Conservation (phyloP, 2,888 invertebrate species). For the Aethes cnicana region DNA sequence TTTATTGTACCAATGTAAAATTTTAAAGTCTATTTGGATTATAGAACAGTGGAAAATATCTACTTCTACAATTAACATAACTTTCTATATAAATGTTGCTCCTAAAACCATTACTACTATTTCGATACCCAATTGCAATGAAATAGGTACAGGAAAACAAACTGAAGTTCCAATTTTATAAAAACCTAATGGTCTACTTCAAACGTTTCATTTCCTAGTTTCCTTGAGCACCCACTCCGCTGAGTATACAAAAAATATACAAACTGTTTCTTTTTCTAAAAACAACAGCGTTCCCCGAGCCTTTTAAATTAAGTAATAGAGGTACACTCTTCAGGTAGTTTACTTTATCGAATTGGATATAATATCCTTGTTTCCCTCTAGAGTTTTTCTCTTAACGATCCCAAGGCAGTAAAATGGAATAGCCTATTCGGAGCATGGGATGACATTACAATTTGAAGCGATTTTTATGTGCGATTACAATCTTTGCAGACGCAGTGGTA, state of each 20-base stretch:
- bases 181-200: too few relatives aligned
- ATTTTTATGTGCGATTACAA: slow-evolving; percentile 53
- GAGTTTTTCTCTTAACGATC: slow-evolving; percentile 51
- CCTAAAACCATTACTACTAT: too few relatives aligned
- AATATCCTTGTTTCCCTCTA: slow-evolving; percentile 45
- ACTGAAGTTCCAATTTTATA: too few relatives aligned
- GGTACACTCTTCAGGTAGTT: slow-evolving; percentile 46
- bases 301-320: slow-evolving; percentile 44
- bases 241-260: slow-evolving; percentile 2
- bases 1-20: too few relatives aligned
- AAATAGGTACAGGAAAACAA: too few relatives aligned
- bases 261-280: slow-evolving; percentile 4
- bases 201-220: background rate
- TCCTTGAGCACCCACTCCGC: background rate
- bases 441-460: slow-evolving; percentile 57
- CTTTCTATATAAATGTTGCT: too few relatives aligned
- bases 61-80: too few relatives aligned
- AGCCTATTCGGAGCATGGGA: slow-evolving; percentile 59
- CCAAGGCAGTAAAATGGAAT: slow-evolving; percentile 59
- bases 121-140: too few relatives aligned
- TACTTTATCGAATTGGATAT: slow-evolving; percentile 43
- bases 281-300: slow-evolving; percentile 32
- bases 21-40: too few relatives aligned
- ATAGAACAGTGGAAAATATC: too few relatives aligned
- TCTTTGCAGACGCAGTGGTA: slow-evolving; percentile 31